Evolutionary conservation across 2,797 vertebrate species (phyloP).

Genomic region (Sorex maritimensis): DNA sequence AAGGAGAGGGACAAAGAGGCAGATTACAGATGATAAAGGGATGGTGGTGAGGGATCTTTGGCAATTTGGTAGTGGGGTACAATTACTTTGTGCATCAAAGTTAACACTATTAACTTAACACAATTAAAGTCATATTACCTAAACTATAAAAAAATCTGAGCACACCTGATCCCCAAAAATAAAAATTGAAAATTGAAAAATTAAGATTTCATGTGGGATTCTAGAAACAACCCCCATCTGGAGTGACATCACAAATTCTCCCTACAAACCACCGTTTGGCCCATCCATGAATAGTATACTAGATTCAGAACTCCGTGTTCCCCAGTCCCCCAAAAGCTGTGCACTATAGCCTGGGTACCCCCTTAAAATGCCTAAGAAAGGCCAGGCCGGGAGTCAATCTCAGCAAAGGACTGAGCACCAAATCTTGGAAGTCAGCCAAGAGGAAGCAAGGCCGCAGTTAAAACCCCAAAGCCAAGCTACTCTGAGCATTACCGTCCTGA

Average conservation of each 20-base stretch:
- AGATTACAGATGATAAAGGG: no score
- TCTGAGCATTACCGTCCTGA: not conserved
- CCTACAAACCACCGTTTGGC: not conserved
- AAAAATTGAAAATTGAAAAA: not conserved
- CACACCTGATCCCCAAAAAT: no score
- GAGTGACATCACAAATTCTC: constrained; percentile 5
- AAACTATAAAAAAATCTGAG: no score
- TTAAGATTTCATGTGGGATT: constrained; percentile 22
- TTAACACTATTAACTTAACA: no score
- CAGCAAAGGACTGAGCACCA: not conserved
- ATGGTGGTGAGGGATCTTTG: no score
- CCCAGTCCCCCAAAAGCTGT: not conserved
- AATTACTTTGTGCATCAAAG: no score
- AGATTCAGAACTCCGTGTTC: not conserved
- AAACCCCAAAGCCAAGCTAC: not conserved
- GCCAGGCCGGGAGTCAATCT: constrained; percentile 33
- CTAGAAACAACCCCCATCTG: not conserved
- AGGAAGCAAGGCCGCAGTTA: not conserved
- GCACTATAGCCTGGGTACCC: not conserved
- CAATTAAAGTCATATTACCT: no score
- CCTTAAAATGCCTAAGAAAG: constrained; percentile 12
- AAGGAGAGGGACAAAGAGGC: no score
- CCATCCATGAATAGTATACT: not conserved
- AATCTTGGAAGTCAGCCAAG: not conserved
- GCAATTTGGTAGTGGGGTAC: no score